Evolutionary conservation across 2,797 vertebrate genomes (phyloP).

Genomic region (Amblyraja radiata): DNA sequence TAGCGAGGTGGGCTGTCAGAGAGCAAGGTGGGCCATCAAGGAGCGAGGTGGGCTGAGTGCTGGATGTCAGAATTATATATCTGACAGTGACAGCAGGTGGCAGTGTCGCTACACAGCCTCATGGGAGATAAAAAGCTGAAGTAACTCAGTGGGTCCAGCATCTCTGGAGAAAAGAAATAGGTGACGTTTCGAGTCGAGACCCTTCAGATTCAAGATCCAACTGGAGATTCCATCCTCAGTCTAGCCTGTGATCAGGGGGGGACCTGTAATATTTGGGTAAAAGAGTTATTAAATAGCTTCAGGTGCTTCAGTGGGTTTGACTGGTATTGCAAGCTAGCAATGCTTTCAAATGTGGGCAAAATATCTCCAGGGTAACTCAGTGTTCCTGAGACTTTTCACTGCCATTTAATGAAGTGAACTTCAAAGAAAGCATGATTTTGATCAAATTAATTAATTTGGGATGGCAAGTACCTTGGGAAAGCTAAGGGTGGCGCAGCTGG

Average conservation of each 20-base stretch:
- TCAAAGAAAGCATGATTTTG: not conserved
- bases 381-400: not conserved
- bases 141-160: no score
- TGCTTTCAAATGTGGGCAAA: no score
- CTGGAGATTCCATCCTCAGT: not conserved
- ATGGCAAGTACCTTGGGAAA: not conserved
- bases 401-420: not conserved
- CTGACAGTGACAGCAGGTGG: conserved; percentile 1
- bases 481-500: no score
- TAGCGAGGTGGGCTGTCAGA: no score
- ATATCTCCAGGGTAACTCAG: not conserved
- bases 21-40: no score
- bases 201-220: not conserved
- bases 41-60: no score
- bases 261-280: not conserved
- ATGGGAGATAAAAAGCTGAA: no score
- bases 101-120: not conserved
- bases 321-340: not conserved
- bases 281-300: not conserved
- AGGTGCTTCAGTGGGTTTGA: not conserved
- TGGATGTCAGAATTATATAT: not conserved
- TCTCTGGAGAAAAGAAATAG: no score
- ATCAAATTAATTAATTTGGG: not conserved
- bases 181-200: no score
- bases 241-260: not conserved